Conservation (phyloP, 1,140 invertebrate species). For the Polypedilum vanderplanki region DNA sequence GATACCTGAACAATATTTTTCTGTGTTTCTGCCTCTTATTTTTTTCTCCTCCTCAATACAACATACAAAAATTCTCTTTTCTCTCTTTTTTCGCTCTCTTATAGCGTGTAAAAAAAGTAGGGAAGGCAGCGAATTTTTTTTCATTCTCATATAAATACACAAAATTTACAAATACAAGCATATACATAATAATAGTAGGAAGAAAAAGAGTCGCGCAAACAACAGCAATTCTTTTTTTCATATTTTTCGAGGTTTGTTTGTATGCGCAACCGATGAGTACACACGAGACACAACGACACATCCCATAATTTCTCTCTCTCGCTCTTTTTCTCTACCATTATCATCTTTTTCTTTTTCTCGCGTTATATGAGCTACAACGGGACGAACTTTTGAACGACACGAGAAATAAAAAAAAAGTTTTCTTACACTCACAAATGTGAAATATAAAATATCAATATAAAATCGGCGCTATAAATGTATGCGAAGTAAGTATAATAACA, state of each 20-base stretch:
- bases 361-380: neutral
- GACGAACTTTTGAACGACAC: too few relatives aligned
- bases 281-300: neutral
- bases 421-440: too few relatives aligned
- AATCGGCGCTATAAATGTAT: too few relatives aligned
- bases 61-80: neutral
- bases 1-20: conserved; percentile 28
- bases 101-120: neutral
- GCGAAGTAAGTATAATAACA: neutral
- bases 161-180: neutral
- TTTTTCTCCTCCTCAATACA: neutral
- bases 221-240: neutral
- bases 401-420: too few relatives aligned
- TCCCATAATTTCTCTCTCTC: neutral
- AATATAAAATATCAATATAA: too few relatives aligned
- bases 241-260: neutral
- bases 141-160: neutral
- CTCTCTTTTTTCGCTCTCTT: conserved; percentile 1
- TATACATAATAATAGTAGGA: neutral
- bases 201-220: neutral
- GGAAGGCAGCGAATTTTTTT: too few relatives aligned
- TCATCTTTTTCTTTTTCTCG: conserved; percentile 10
- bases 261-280: neutral
- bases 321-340: neutral
- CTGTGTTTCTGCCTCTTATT: conserved; percentile 3